Evolutionary conservation across 2,888 invertebrate species (phyloP).

Genomic region (Anorthoa munda): DNA sequence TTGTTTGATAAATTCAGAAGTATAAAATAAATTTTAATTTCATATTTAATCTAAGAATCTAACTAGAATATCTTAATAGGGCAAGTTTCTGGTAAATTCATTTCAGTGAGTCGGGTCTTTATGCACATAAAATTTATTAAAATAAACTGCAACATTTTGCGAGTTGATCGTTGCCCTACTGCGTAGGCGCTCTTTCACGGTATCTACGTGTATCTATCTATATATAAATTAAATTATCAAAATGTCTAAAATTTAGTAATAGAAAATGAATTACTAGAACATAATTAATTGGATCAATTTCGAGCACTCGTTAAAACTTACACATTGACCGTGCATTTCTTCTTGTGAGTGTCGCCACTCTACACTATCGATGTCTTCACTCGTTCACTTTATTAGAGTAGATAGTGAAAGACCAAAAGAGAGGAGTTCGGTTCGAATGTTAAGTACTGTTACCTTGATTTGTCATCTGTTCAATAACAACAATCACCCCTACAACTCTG

Average conservation of each 20-base stretch:
- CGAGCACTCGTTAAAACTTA: constrained; percentile 90
- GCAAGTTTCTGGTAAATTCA: constrained; percentile 61
- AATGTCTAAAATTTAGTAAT: constrained; percentile 87
- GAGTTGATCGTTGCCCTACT: constrained; percentile 67
- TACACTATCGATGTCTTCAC: constrained; percentile 85
- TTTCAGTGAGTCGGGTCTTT: constrained; percentile 60
- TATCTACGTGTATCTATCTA: constrained; percentile 82
- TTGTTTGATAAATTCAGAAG: constrained; percentile 55
- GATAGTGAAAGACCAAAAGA: constrained; percentile 87
- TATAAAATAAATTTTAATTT: constrained; percentile 53
- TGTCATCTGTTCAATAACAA: constrained; percentile 56
- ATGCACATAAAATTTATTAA: constrained; percentile 63
- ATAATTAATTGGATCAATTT: constrained; percentile 88
- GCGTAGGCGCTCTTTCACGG: constrained; percentile 76
- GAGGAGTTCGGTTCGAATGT: constrained; percentile 84
- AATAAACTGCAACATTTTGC: constrained; percentile 59
- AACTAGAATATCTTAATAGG: constrained; percentile 64
- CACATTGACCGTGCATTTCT: constrained; percentile 89
- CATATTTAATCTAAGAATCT: constrained; percentile 65
- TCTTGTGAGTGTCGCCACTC: constrained; percentile 86
- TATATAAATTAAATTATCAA: constrained; percentile 85
- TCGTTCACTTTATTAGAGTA: constrained; percentile 86
- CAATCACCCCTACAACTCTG: constrained; percentile 30
- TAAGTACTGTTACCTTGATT: constrained; percentile 70
- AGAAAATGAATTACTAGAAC: constrained; percentile 90